phyloP scores from a whole-genome alignment of 1,140 invertebrate species.

The Zaprionus ornatus region DNA sequence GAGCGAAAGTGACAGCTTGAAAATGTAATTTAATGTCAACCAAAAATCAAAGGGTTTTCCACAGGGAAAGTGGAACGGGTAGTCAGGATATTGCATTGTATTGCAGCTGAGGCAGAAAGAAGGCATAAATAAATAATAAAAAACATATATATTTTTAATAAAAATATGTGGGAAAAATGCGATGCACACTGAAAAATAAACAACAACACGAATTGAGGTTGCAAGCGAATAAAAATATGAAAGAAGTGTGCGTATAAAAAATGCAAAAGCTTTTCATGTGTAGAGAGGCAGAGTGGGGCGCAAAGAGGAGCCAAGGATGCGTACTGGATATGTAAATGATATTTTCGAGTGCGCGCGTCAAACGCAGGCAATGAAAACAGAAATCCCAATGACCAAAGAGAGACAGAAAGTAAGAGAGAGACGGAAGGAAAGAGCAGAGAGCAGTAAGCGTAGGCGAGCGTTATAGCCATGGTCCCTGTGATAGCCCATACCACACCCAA shows the following conservation, averaged over 20 bases:
- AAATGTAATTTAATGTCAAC: constrained; percentile 48
- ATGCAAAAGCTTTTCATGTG: constrained; percentile 72
- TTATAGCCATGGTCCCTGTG: too few species aligned
- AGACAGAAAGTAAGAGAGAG: not conserved
- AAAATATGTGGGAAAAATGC: constrained; percentile 57
- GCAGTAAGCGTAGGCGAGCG: not conserved
- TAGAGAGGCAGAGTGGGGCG: constrained; percentile 15
- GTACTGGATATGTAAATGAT: constrained; percentile 76
- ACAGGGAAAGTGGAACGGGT: too few species aligned
- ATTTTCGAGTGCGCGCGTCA: constrained; percentile 75
- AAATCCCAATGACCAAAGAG: constrained; percentile 27
- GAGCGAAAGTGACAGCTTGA: constrained; percentile 29
- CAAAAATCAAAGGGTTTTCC: too few species aligned
- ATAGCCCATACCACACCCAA: not conserved
- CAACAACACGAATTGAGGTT: not conserved
- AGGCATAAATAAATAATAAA: constrained; percentile 36
- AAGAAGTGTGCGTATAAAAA: constrained; percentile 48
- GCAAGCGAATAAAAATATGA: not conserved
- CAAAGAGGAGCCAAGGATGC: constrained; percentile 35
- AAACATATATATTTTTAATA: constrained; percentile 9
- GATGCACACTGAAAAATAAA: not conserved
- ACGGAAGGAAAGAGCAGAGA: not conserved
- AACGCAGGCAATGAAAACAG: constrained; percentile 63
- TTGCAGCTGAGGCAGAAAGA: constrained; percentile 13
- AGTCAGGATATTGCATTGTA: too few species aligned